Conservation (phyloP, 2,888 invertebrate species). For the Germaria angustata region DNA sequence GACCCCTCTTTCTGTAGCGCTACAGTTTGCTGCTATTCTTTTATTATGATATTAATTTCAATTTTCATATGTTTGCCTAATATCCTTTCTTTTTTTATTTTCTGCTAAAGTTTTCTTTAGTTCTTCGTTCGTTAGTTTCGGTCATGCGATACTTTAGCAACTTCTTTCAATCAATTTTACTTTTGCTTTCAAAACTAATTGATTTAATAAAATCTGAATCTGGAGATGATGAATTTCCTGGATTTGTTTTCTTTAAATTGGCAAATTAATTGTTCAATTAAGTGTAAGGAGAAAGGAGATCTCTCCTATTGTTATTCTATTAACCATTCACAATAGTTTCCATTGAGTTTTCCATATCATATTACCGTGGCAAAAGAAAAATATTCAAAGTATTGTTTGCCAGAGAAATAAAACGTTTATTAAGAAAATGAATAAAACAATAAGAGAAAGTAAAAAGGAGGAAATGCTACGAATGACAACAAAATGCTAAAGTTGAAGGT, state of each 20-base stretch:
- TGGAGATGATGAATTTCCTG: conserved; percentile 5
- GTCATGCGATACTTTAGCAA: conserved; percentile 68
- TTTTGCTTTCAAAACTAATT: conserved; percentile 39
- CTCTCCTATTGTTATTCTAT: conserved; percentile 60
- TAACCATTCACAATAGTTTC: conserved; percentile 50
- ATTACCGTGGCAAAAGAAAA: conserved; percentile 38
- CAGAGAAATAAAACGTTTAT: not conserved
- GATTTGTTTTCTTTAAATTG: conserved; percentile 55
- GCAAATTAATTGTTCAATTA: conserved; percentile 70
- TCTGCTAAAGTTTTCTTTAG: conserved; percentile 27
- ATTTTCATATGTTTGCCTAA: conserved; percentile 34
- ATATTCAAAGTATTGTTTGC: not conserved
- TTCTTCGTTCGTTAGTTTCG: not conserved
- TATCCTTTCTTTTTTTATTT: conserved; percentile 2
- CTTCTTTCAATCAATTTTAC: conserved; percentile 27
- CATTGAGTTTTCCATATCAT: conserved; percentile 32
- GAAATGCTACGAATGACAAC: not conserved
- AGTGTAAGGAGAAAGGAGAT: conserved; percentile 33
- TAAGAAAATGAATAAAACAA: not conserved
- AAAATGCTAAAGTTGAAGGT: not conserved
- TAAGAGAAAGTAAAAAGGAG: conserved; percentile 6
- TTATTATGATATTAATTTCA: conserved; percentile 50
- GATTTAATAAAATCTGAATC: conserved; percentile 43
- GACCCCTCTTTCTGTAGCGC: conserved; percentile 9
- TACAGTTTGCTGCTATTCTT: conserved; percentile 4